Conservation (phyloP, 2,888 invertebrate genomes). For the Synanthedon vespiformis region DNA sequence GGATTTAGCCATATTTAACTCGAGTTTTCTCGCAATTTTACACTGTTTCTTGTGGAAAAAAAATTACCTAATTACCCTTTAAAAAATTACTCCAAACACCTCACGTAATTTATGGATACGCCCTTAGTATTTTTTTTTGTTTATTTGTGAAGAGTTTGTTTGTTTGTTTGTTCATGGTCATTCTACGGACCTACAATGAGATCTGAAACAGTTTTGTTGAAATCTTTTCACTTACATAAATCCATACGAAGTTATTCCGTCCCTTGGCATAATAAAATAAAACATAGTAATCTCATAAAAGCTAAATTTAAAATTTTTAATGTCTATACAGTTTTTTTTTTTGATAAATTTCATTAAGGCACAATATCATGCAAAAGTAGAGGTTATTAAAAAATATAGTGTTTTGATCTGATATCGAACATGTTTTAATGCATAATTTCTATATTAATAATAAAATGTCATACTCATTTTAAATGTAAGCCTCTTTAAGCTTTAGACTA, state of each 20-base stretch:
- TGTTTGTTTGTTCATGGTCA: too few relatives aligned
- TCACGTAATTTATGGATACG: too few relatives aligned
- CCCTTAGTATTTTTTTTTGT: too few relatives aligned
- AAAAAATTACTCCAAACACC: too few relatives aligned
- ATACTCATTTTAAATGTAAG: conserved; percentile 55
- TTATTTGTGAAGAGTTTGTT: too few relatives aligned
- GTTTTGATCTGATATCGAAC: conserved; percentile 22
- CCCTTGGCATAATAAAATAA: conserved; percentile 49
- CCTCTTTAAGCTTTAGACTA: conserved; percentile 50
- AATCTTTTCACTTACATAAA: conserved; percentile 1
- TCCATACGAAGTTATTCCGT: conserved; percentile 18
- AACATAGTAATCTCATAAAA: conserved; percentile 36
- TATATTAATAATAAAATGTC: conserved; percentile 51
- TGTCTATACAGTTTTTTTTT: conserved; percentile 7
- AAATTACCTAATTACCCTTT: too few relatives aligned
- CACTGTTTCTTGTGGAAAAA: too few relatives aligned
- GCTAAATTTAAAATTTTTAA: conserved; percentile 9
- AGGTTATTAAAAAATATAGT: not conserved
- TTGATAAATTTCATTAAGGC: not conserved
- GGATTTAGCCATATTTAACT: too few relatives aligned
- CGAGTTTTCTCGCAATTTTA: too few relatives aligned
- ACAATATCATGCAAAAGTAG: not conserved
- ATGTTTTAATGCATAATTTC: conserved; percentile 49
- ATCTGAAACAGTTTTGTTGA: not conserved
- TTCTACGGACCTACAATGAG: too few relatives aligned